Conservation (phyloP, 2,888 invertebrate genomes). For the Odontothrips loti region DNA sequence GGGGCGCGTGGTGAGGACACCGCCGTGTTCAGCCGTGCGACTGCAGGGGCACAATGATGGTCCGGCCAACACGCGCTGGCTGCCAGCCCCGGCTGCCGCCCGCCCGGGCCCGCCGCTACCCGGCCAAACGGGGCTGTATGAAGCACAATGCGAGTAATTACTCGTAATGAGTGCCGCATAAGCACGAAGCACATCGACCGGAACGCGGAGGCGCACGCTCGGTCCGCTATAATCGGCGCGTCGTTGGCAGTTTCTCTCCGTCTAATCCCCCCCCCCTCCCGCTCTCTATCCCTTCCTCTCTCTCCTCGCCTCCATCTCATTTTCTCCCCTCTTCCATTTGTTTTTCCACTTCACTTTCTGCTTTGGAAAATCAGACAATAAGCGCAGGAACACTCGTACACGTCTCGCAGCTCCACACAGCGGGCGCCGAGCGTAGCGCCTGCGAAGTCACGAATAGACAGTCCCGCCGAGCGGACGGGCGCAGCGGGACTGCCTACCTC, state of each 20-base stretch:
- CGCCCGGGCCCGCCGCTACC: not conserved
- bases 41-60: not conserved
- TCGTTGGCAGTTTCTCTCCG: too few species aligned
- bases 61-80: not conserved
- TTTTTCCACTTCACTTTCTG: not conserved
- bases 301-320: too few species aligned
- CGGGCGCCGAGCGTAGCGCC: not conserved
- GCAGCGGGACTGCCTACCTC: not conserved
- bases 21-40: not conserved
- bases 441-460: not conserved
- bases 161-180: conserved; percentile 7
- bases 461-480: not conserved
- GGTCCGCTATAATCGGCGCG: too few species aligned
- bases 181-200: too few species aligned
- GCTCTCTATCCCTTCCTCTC: too few species aligned
- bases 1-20: too few species aligned
- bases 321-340: too few species aligned
- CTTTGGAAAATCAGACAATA: too few species aligned
- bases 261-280: too few species aligned
- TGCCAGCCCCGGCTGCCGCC: not conserved
- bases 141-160: conserved; percentile 20
- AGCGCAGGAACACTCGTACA: not conserved
- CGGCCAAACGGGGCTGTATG: not conserved
- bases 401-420: too few species aligned
- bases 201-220: too few species aligned